Conservation (phyloP, 2,113 vertebrate species). For the Seriola rivoliana region DNA sequence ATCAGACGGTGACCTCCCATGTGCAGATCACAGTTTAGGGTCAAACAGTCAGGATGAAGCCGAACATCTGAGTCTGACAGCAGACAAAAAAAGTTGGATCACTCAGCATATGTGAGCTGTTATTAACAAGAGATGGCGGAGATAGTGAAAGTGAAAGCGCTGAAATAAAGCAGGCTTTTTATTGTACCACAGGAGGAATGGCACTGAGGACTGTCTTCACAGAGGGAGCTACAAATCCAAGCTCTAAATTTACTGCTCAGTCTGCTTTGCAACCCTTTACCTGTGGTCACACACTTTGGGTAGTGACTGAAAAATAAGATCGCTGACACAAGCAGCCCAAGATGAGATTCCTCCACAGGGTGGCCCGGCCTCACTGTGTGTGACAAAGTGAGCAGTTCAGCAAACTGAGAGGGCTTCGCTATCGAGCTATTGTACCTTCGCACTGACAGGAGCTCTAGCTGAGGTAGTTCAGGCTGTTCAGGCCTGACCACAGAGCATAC, state of each 20-base stretch:
- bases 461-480: constrained; percentile 24
- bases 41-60: constrained; percentile 2
- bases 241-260: constrained; percentile 33
- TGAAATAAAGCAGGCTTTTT: constrained; percentile 14
- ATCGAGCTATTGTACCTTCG: constrained; percentile 35
- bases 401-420: constrained; percentile 25
- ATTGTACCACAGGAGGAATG: neutral
- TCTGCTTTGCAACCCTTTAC: neutral
- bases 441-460: constrained; percentile 22
- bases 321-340: constrained; percentile 28
- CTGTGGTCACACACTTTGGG: constrained; percentile 20
- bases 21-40: neutral
- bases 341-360: constrained; percentile 39
- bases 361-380: constrained; percentile 4
- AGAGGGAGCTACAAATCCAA: constrained; percentile 29
- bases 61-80: neutral
- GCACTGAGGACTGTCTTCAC: neutral
- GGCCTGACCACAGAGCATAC: constrained; percentile 32
- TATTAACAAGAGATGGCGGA: neutral
- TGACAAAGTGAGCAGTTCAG: constrained; percentile 39
- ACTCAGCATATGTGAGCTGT: neutral
- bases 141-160: neutral
- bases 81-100: neutral
- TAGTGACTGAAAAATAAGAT: constrained; percentile 17
- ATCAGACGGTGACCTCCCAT: constrained; percentile 10